Conservation (phyloP, 2,113 vertebrate genomes). For the Takifugu bimaculatus region DNA sequence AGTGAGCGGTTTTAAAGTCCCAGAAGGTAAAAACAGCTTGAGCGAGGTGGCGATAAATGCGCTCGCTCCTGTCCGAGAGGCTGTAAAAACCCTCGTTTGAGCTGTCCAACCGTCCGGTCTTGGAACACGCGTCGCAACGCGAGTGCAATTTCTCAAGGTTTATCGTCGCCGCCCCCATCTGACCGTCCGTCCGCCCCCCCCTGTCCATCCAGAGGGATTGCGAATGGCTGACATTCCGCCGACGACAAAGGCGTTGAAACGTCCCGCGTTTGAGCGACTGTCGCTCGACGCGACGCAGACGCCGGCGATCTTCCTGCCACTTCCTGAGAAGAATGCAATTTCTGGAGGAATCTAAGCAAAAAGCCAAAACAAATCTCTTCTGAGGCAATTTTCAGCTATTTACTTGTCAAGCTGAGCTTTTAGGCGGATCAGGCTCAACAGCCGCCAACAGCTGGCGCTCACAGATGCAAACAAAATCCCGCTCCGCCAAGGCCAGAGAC, state of each 20-base stretch:
- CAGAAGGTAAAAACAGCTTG: slow-evolving; percentile 3
- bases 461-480: slow-evolving; percentile 55
- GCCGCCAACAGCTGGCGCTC: slow-evolving; percentile 58
- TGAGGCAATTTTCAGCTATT: slow-evolving; percentile 70
- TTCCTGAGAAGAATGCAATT: slow-evolving; percentile 65
- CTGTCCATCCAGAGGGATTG: background rate
- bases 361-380: slow-evolving; percentile 63
- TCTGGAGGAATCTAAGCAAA: slow-evolving; percentile 64
- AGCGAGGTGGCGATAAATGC: background rate
- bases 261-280: slow-evolving; percentile 31
- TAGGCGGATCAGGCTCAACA: slow-evolving; percentile 37
- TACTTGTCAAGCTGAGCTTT: slow-evolving; percentile 70
- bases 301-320: slow-evolving; percentile 58
- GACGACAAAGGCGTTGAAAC: slow-evolving; percentile 31
- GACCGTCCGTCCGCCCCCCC: background rate
- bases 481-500: slow-evolving; percentile 3
- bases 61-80: background rate
- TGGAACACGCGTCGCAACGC: background rate
- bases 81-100: slow-evolving; percentile 1
- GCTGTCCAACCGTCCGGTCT: background rate
- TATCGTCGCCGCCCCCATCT: slow-evolving; percentile 18
- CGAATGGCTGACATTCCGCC: slow-evolving; percentile 36
- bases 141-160: slow-evolving; percentile 5
- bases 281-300: slow-evolving; percentile 5
- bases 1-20: background rate